These are phyloP conservation scores for Chironomus tentans DNA, from an alignment of 2,888 invertebrate species.

Conservation along the genomic window DNA sequence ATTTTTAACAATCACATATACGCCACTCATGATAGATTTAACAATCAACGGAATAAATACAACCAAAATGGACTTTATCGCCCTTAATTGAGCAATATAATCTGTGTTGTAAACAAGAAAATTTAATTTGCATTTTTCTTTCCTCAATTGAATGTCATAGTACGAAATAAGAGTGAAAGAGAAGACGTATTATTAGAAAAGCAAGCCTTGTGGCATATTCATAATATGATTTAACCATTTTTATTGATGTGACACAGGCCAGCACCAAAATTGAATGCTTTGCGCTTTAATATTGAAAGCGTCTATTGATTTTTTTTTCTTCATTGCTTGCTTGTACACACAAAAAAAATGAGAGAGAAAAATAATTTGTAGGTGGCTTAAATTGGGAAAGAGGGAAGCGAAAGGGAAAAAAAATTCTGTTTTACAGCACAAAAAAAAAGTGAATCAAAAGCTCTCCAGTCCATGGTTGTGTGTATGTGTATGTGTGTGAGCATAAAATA, in stretches of 20 bases:
- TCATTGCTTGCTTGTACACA: background rate
- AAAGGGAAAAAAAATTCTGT: background rate
- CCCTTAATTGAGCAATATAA: background rate
- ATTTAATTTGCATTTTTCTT: slow-evolving; percentile 1
- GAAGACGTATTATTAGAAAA: background rate
- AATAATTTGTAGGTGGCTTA: background rate
- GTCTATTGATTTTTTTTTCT: slow-evolving; percentile 10
- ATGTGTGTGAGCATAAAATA: background rate
- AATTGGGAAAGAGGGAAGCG: background rate
- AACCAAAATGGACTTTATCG: background rate
- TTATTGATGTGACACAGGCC: slow-evolving; percentile 12
- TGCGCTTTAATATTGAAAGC: background rate
- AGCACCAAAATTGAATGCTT: slow-evolving; percentile 7
- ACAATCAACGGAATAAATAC: background rate
- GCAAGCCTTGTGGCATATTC: background rate
- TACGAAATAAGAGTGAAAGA: background rate
- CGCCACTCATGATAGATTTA: background rate
- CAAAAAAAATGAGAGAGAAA: background rate
- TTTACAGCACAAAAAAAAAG: background rate
- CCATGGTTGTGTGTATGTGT: background rate
- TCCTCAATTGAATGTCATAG: background rate
- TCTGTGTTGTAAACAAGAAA: background rate
- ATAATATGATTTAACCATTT: slow-evolving; percentile 3
- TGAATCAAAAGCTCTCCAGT: background rate
- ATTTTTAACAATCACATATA: background rate